Base-by-base conservation (phyloP, 2,888 invertebrate genomes). In the Chaitophorus viminalis region DNA sequence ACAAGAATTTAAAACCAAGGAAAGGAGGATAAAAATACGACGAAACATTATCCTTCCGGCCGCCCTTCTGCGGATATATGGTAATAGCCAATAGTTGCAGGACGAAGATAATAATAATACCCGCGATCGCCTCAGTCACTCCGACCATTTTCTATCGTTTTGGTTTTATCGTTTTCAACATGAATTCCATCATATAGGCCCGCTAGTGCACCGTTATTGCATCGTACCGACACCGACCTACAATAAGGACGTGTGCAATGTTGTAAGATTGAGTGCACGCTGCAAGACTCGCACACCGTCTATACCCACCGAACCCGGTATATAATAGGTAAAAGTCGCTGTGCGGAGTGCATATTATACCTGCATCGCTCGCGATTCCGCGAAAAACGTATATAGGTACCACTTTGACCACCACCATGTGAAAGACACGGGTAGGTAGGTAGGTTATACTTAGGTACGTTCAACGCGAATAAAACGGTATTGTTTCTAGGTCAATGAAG, bases 401-500 rank as follows among this genome's bases (percentile, higher is more conserved):
- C 18, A 18, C 33, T 33, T 33, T 6, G 21, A 33, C 17, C 72
- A 72, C 33, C 21, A 31, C 70, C 70, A 25, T 17, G 70, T 17
- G 17, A 29, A 14, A 31, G 70, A 29, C 46, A 14, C 36, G 33
- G 72, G 18, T 29, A 68, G 68, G 25, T 6, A 68, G 14, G 46
- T n/a, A 68, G n/a, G n/a, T n/a, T n/a, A n/a, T n/a, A n/a, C n/a
- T n/a, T n/a, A n/a, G n/a, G n/a, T 14, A 31, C 29, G 11, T 68
- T 31, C 29, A 9, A 60, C 18, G 18, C 78, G 52, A 54, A 46
- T 39, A 46, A 68, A 81, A 81, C 81, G 81, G 68, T 81, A 81
- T 46, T 68, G 29, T 68, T 81, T 81, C 81, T 81, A 21, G 68
- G 81, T 81, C 81, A 68, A 39, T 11, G 39, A 39, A 68, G 46